phyloP scores from a whole-genome alignment of 2,113 vertebrate genomes.

The Oceanodroma tethys region DNA sequence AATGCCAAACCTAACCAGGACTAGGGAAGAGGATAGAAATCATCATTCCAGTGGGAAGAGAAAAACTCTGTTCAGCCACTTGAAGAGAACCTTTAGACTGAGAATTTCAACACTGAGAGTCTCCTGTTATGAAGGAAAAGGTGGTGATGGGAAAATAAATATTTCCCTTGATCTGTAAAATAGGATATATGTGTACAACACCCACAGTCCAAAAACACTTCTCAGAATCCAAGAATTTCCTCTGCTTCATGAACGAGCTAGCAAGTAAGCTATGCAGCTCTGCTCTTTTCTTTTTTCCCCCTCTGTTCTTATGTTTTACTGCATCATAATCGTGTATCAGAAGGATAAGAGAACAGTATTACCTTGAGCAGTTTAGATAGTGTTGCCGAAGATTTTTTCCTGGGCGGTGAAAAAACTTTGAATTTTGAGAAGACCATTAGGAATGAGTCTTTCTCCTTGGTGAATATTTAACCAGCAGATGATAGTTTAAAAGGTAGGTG shows the following conservation, averaged over 20 bases:
- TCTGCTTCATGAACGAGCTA: neutral
- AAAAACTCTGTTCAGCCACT: neutral
- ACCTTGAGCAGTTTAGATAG: neutral
- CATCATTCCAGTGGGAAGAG: neutral
- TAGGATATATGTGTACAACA: neutral
- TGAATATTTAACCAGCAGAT: neutral
- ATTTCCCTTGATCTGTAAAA: neutral
- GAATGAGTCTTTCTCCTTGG: neutral
- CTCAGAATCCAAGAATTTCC: neutral
- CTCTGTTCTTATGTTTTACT: neutral
- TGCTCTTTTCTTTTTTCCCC: neutral
- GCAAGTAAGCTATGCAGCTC: neutral
- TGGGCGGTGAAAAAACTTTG: neutral
- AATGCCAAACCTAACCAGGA: neutral
- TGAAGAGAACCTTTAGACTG: neutral
- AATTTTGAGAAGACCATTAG: neutral
- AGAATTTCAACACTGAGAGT: neutral
- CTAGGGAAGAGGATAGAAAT: neutral
- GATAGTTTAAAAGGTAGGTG: neutral
- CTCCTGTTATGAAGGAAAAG: neutral
- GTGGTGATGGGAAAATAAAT: neutral
- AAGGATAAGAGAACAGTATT: neutral
- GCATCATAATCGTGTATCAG: neutral
- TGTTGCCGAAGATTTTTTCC: neutral
- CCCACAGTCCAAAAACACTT: neutral